These are phyloP conservation scores for Perizoma affinitatum DNA, from an alignment of 2,888 invertebrate genomes.

Conservation along the genomic window DNA sequence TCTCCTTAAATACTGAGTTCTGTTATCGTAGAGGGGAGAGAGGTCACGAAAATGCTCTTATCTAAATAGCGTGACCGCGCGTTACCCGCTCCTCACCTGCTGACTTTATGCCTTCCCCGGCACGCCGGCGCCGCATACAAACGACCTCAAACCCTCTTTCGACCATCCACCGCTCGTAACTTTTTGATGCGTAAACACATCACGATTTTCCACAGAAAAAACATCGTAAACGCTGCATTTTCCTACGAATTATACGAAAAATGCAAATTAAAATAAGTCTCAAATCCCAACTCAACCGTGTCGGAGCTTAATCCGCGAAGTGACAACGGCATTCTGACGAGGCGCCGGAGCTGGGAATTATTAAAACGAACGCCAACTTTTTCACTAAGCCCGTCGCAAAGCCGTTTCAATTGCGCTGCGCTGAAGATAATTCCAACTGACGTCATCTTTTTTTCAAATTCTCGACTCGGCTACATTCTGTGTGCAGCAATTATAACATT, in stretches of 20 bases:
- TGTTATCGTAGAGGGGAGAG: conserved; percentile 63
- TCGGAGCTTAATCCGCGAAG: conserved; percentile 83
- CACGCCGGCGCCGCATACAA: conserved; percentile 72
- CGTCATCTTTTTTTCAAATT: conserved; percentile 84
- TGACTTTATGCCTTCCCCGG: conserved; percentile 76
- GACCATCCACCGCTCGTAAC: conserved; percentile 64
- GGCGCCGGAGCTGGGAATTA: conserved; percentile 84
- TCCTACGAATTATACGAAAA: conserved; percentile 70
- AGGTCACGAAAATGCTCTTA: conserved; percentile 74
- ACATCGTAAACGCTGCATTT: conserved; percentile 56
- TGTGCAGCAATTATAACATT: conserved; percentile 84
- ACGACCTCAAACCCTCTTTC: conserved; percentile 66
- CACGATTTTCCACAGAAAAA: conserved; percentile 49
- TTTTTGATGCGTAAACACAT: conserved; percentile 58
- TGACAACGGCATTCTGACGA: conserved; percentile 85
- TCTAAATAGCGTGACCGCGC: conserved; percentile 81
- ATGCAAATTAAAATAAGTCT: conserved; percentile 83
- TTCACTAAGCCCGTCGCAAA: conserved; percentile 84
- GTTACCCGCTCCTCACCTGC: conserved; percentile 74
- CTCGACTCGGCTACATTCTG: conserved; percentile 79
- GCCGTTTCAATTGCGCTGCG: conserved; percentile 84
- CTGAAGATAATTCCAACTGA: conserved; percentile 84
- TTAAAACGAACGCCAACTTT: conserved; percentile 85
- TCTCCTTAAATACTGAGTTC: conserved; percentile 52
- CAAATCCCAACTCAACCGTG: conserved; percentile 83